Conservation (phyloP, 2,797 vertebrate genomes). For the Pterois miles region DNA sequence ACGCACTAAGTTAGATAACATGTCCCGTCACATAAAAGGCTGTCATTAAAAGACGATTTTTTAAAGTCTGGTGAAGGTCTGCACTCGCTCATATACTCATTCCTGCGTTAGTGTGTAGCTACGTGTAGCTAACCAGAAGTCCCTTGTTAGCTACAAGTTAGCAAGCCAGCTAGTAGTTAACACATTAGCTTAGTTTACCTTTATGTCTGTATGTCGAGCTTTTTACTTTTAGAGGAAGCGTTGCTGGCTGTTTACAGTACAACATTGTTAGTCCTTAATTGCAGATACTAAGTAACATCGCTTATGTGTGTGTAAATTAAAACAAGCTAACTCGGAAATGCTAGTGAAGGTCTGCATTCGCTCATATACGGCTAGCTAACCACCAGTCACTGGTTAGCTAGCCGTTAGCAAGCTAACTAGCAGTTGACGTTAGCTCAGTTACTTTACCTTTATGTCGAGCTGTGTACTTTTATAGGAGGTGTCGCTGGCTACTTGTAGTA, state of each 20-base stretch:
- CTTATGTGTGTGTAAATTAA: too few relatives aligned
- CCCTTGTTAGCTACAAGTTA: not conserved
- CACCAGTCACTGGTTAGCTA: not conserved
- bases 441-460: conserved; percentile 56
- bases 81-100: not conserved
- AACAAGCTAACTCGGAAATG: too few relatives aligned
- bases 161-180: too few relatives aligned
- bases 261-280: too few relatives aligned
- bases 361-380: not conserved
- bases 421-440: conserved; percentile 2
- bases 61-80: not conserved
- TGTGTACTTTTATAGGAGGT: not conserved
- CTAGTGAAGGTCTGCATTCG: too few relatives aligned
- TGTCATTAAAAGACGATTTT: too few relatives aligned
- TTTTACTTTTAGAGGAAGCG: too few relatives aligned
- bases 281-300: too few relatives aligned
- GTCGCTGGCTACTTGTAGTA: not conserved
- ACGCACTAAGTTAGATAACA: not conserved
- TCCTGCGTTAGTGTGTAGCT: conserved; percentile 12
- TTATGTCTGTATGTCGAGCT: too few relatives aligned
- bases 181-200: too few relatives aligned
- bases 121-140: not conserved
- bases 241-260: too few relatives aligned
- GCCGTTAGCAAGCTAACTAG: conserved; percentile 22
- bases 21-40: rapidly evolving